A percentile compares a stretch with the other conserved stretches of the same genome.
phyloP scores from a whole-genome alignment of 1,140 invertebrate species.

The Pomacea maculata region DNA sequence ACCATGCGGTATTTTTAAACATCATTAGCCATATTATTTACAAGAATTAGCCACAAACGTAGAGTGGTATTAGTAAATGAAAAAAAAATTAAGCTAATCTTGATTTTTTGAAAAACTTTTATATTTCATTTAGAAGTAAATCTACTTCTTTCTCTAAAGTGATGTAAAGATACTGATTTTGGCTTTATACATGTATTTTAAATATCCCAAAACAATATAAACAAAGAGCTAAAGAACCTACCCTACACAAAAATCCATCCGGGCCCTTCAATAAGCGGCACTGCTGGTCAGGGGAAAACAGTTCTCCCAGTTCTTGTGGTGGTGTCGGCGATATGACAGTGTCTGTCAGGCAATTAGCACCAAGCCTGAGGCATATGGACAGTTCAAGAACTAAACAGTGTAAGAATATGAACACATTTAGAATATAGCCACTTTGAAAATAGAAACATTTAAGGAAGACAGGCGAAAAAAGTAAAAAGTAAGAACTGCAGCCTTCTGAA shows the following conservation, averaged over 20 bases:
- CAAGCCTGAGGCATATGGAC: constrained; percentile 3
- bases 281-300: constrained; percentile 24
- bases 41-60: too few species aligned
- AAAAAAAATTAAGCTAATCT: too few species aligned
- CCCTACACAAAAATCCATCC: constrained; percentile 25
- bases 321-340: not conserved
- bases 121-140: not conserved
- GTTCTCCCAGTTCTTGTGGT: constrained; percentile 13
- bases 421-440: not conserved
- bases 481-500: not conserved
- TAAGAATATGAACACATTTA: not conserved
- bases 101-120: not conserved
- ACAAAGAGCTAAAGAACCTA: not conserved
- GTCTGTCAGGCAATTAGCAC: constrained; percentile 20
- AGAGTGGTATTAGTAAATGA: too few species aligned
- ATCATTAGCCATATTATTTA: too few species aligned
- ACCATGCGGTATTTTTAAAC: too few species aligned
- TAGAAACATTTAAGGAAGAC: not conserved
- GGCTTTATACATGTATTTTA: not conserved
- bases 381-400: not conserved
- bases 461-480: not conserved
- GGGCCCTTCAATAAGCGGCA: constrained; percentile 11
- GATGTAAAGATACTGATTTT: not conserved
- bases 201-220: not conserved
- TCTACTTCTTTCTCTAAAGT: not conserved